These are phyloP conservation scores for Meganola albula DNA, from an alignment of 2,888 invertebrate genomes.

Conservation along the genomic window DNA sequence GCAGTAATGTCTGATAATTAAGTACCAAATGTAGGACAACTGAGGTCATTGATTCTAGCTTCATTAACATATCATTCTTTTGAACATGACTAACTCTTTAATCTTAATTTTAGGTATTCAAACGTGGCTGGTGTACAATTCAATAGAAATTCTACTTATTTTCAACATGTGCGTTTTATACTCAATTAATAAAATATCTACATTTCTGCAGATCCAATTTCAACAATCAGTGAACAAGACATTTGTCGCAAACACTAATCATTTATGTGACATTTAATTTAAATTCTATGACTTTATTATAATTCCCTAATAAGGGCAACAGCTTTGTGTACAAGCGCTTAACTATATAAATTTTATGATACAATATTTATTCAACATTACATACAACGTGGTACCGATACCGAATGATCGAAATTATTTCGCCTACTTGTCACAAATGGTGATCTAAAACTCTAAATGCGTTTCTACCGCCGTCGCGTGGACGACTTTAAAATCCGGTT, in stretches of 20 bases:
- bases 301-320: constrained; percentile 42
- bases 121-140: constrained; percentile 32
- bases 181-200: constrained; percentile 56
- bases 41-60: constrained; percentile 24
- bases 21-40: constrained; percentile 15
- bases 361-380: constrained; percentile 48
- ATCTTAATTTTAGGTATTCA: constrained; percentile 14
- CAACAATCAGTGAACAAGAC: constrained; percentile 49
- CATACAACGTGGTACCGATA: constrained; percentile 50
- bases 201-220: constrained; percentile 49
- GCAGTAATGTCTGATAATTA: constrained; percentile 17
- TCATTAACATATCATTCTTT: constrained; percentile 27
- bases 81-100: constrained; percentile 18
- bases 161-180: constrained; percentile 61
- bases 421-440: constrained; percentile 43
- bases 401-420: constrained; percentile 45
- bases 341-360: constrained; percentile 41
- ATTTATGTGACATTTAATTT: constrained; percentile 23
- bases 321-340: constrained; percentile 48
- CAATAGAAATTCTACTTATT: constrained; percentile 50
- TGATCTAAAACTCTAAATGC: constrained; percentile 52
- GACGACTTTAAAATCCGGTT: constrained; percentile 59
- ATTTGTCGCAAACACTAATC: constrained; percentile 17
- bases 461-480: constrained; percentile 50
- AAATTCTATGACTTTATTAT: constrained; percentile 28